phyloP scores from a whole-genome alignment of 2,888 invertebrate genomes.

The Leucania comma region DNA sequence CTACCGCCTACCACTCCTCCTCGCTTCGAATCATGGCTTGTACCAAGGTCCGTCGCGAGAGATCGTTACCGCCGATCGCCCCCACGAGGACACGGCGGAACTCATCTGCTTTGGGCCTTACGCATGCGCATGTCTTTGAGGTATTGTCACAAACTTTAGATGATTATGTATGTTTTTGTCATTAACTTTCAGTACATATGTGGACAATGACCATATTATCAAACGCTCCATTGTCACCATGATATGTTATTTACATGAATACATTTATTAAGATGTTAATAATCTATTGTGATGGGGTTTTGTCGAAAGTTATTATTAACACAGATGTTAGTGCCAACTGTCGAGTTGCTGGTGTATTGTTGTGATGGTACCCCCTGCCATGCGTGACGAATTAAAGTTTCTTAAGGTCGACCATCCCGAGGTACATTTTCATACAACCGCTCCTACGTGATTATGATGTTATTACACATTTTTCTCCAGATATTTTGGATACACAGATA shows the following conservation, averaged over 20 bases:
- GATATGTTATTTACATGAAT: conserved; percentile 12
- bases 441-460: too few relatives aligned
- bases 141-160: not conserved
- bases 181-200: not conserved
- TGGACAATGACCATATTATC: not conserved
- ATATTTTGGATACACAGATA: too few relatives aligned
- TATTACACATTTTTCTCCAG: too few relatives aligned
- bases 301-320: conserved; percentile 9
- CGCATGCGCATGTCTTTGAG: not conserved
- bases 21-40: too few relatives aligned
- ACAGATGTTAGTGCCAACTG: conserved; percentile 6
- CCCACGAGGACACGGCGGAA: too few relatives aligned
- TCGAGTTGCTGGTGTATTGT: not conserved
- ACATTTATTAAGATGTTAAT: conserved; percentile 18
- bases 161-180: not conserved
- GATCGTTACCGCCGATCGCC: too few relatives aligned
- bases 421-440: too few relatives aligned
- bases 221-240: not conserved
- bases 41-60: too few relatives aligned
- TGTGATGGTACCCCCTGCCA: not conserved
- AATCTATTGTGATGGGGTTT: conserved; percentile 18
- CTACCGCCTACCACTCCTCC: too few relatives aligned
- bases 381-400: too few relatives aligned
- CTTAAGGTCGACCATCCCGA: too few relatives aligned
- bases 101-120: too few relatives aligned